These are phyloP conservation scores for Phodopus roborovskii DNA, from an alignment of 2,113 vertebrate genomes.

Conservation along the genomic window DNA sequence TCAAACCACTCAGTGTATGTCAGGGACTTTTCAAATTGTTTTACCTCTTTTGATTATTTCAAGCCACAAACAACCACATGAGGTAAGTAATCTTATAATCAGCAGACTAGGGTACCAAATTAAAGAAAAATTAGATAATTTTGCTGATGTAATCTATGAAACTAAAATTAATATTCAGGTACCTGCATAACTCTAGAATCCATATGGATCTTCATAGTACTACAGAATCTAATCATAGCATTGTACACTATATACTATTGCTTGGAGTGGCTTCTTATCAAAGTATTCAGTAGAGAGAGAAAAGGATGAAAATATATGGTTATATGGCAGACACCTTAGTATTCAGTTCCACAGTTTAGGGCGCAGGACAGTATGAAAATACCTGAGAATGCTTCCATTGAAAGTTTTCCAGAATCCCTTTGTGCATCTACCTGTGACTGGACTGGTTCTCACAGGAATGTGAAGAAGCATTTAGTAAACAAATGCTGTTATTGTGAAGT, in stretches of 20 bases:
- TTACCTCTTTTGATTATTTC: constrained; percentile 5
- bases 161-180: background rate
- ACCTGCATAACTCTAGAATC: background rate
- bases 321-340: background rate
- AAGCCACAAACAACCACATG: background rate
- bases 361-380: background rate
- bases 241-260: background rate
- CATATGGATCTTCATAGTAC: background rate
- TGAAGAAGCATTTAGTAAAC: background rate
- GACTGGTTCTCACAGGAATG: background rate
- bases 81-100: background rate
- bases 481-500: background rate
- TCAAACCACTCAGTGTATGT: background rate
- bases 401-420: background rate
- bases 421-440: background rate
- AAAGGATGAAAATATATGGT: background rate
- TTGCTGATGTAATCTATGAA: background rate
- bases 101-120: background rate
- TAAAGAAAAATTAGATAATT: constrained; percentile 16
- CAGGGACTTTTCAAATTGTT: background rate
- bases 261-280: background rate
- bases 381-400: background rate
- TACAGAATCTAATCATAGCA: background rate
- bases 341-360: background rate
- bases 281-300: background rate